Conservation (phyloP, 2,797 vertebrate genomes). For the Phoeniculus purpureus region DNA sequence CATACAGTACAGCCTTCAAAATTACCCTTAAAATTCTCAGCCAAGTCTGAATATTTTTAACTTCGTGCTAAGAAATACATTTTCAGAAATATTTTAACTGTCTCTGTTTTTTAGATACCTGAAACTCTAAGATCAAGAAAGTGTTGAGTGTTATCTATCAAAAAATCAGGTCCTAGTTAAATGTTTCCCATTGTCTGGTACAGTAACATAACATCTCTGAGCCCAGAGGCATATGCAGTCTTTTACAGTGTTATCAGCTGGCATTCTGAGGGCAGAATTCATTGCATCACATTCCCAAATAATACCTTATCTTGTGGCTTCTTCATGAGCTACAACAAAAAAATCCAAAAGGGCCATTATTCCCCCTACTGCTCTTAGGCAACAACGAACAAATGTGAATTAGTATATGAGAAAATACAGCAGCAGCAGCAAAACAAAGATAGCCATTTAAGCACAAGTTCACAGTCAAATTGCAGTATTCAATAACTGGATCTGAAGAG, state of each 20-base stretch:
- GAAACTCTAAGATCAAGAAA: neutral
- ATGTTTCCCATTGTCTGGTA: neutral
- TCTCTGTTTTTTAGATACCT: neutral
- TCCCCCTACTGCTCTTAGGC: neutral
- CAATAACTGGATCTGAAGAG: slow-evolving; percentile 20
- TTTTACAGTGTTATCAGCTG: neutral
- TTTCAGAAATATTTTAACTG: neutral
- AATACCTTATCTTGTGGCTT: neutral
- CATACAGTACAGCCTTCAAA: neutral
- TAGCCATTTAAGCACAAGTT: neutral
- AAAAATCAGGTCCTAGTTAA: neutral
- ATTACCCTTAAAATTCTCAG: neutral
- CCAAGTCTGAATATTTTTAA: neutral
- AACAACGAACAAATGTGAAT: neutral
- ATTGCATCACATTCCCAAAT: neutral
- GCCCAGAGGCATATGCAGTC: neutral
- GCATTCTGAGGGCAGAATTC: neutral
- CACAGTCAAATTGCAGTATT: slow-evolving; percentile 6
- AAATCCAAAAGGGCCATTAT: neutral
- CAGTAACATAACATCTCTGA: neutral
- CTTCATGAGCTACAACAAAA: neutral
- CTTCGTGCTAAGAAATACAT: neutral
- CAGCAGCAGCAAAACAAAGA: slow-evolving; percentile 12
- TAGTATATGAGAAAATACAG: neutral
- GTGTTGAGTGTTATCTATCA: neutral